phyloP scores from a whole-genome alignment of 2,888 invertebrate species.

The Podabrus alpinus region DNA sequence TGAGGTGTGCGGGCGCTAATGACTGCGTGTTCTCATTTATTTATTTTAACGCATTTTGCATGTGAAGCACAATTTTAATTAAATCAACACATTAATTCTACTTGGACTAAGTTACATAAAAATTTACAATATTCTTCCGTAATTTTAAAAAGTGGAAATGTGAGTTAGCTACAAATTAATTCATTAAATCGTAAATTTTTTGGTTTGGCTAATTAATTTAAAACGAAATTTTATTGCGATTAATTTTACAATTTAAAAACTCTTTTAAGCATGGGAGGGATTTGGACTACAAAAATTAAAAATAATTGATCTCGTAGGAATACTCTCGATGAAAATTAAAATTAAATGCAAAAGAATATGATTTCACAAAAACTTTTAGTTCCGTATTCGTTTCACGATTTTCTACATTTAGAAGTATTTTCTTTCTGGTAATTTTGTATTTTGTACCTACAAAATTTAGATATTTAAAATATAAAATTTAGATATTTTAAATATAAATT shows the following conservation, averaged over 20 bases:
- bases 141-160: background rate
- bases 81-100: constrained; percentile 6
- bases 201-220: background rate
- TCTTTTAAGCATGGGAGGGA: background rate
- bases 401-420: background rate
- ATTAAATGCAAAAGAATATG: background rate
- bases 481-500: too few species aligned
- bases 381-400: background rate
- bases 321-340: background rate
- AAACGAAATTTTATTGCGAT: background rate
- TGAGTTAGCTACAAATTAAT: background rate
- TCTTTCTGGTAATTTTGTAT: background rate
- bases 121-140: background rate
- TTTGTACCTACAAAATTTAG: too few species aligned
- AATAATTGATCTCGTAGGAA: background rate
- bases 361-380: background rate
- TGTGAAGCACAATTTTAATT: constrained; percentile 28
- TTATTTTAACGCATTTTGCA: constrained; percentile 31
- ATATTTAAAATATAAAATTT: too few species aligned
- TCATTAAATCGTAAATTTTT: background rate
- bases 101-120: background rate
- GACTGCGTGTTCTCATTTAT: constrained; percentile 28
- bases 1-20: constrained; percentile 26
- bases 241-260: background rate
- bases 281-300: background rate